Percentiles rank a stretch among this genome's conserved stretches.
Evolutionary conservation across 2,888 invertebrate genomes (phyloP).

Genomic region (Troglohyphantes excavatus): DNA sequence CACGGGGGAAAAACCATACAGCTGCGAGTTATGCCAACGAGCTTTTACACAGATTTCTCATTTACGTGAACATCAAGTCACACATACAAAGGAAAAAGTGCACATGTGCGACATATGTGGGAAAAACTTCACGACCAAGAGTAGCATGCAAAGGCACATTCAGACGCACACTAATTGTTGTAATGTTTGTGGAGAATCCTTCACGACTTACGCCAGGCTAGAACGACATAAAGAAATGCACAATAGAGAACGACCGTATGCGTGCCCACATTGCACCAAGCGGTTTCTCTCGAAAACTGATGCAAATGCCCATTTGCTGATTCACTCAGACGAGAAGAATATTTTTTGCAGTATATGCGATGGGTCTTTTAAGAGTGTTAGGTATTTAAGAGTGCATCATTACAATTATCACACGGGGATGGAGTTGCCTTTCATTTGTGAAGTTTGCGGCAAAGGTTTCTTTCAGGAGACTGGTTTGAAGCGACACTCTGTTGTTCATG

Average conservation of each 20-base stretch:
- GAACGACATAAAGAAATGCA: constrained; percentile 51
- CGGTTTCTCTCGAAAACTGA: constrained; percentile 47
- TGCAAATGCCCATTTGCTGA: constrained; percentile 40
- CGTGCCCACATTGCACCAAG: constrained; percentile 52
- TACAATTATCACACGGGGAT: constrained; percentile 20
- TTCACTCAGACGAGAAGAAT: constrained; percentile 36
- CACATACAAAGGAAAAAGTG: constrained; percentile 60
- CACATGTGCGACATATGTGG: constrained; percentile 60
- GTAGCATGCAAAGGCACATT: constrained; percentile 61
- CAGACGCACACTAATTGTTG: constrained; percentile 54
- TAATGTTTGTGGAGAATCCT: constrained; percentile 48
- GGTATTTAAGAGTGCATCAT: constrained; percentile 57
- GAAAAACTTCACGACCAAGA: constrained; percentile 65
- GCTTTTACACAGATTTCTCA: constrained; percentile 59
- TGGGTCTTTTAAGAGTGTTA: constrained; percentile 54
- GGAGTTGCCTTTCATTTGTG: constrained; percentile 40
- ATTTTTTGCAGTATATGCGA: constrained; percentile 50
- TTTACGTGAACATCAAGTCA: constrained; percentile 68
- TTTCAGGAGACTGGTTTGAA: constrained; percentile 38
- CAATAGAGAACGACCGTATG: constrained; percentile 40
- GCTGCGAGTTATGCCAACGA: constrained; percentile 62
- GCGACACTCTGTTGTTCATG: constrained; percentile 50
- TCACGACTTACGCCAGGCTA: constrained; percentile 33
- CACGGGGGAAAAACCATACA: constrained; percentile 64
- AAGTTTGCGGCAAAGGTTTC: constrained; percentile 50